phyloP scores from a whole-genome alignment of 2,113 vertebrate genomes.

The Muntiacus reevesi region DNA sequence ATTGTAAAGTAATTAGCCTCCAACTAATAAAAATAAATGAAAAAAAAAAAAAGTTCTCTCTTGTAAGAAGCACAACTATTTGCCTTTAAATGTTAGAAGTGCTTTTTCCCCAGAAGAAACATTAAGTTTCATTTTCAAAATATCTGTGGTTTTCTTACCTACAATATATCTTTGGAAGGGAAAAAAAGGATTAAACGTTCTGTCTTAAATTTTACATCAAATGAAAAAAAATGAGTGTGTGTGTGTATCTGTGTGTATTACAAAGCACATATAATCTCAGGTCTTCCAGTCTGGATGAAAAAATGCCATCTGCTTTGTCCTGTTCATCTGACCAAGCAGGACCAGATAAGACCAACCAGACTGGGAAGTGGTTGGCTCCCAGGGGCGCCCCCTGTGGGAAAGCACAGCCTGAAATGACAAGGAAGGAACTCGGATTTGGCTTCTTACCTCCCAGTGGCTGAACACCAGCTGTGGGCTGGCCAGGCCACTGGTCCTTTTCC shows the following conservation, averaged over 20 bases:
- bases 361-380: too few species aligned
- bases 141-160: not conserved
- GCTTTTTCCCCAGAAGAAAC: not conserved
- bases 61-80: not conserved
- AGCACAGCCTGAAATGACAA: constrained; percentile 51
- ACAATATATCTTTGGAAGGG: not conserved
- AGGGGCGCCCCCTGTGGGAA: constrained; percentile 40
- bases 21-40: too few species aligned
- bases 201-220: not conserved
- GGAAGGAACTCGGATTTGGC: constrained; percentile 2
- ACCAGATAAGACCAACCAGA: rapidly evolving
- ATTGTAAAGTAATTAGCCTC: too few species aligned
- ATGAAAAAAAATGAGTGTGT: not conserved
- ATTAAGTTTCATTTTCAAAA: not conserved
- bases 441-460: constrained; percentile 98
- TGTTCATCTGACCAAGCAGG: rapidly evolving
- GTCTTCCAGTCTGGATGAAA: not conserved
- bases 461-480: constrained; percentile 98
- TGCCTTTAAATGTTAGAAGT: not conserved
- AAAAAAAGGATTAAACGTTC: not conserved
- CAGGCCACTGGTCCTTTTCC: constrained; percentile 95
- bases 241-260: not conserved
- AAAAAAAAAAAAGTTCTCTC: not conserved
- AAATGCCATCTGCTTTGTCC: not conserved
- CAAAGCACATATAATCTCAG: not conserved